Base-by-base conservation (phyloP, 2,113 vertebrate genomes). In the Probosciger aterrimus region DNA sequence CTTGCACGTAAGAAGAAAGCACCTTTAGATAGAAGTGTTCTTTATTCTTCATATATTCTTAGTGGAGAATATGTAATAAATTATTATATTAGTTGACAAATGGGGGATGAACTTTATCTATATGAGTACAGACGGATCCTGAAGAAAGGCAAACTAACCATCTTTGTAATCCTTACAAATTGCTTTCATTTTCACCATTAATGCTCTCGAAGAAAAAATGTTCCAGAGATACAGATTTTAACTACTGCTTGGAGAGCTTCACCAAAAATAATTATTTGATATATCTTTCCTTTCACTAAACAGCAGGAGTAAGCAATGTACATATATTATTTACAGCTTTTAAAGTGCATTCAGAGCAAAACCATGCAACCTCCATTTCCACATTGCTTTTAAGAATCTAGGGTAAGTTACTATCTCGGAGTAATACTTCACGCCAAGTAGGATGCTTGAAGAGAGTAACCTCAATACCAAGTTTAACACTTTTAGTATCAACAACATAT, bases 61-160 rank as follows among this genome's bases (percentile, higher is more conserved):
- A 86, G 94, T 95, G 94, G 94, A 98, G 81, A 96, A 85, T 80
- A 77, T 85, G 96, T 97, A 98, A 98, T 94, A 97, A 97, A 97
- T 97, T 96, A 97, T 93, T 97, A 98, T 96, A 97, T 94, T 97
- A 98, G 96, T 94, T 97, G 97, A 96, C 97, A 97, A 98, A 97
- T 64, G 57, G 96, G 90, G 85, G 87, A 79, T 91, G 95, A 88
- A 87, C 76, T 88, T 94, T 60, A 75, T 64, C 95, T 49, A 43
- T 9, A 80, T 46, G 80, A n/a, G 76, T 28, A 82, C 83, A 94
- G 93, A 84, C 2, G 14, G 71, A 91, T 68, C 44, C 76, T 75
- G 88, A 91, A 75, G 74, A 80, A 92, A 92, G 79, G 74, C 86
- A 86, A 93, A 68, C 84, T 94, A 92, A 97, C 93, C 93, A 92